Evolutionary conservation across 2,888 invertebrate species (phyloP).

Genomic region (Ganaspis brasiliensis): DNA sequence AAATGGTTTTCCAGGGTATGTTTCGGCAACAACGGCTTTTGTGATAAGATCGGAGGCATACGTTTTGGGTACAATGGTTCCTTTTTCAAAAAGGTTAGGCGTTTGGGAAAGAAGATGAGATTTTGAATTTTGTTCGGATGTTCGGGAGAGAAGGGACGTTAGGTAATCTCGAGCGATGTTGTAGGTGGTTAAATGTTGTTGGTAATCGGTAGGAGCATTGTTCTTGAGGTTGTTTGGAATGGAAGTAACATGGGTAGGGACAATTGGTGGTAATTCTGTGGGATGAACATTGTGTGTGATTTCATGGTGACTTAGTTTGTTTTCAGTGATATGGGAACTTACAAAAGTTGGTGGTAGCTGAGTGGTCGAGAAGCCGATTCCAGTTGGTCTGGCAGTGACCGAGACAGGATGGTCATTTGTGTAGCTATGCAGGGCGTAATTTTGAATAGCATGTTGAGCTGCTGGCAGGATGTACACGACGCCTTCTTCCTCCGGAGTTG

Average conservation of each 20-base stretch:
- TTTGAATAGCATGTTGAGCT: neutral
- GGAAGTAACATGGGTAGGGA: conserved; percentile 10
- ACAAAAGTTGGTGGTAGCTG: neutral
- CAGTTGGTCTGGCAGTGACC: neutral
- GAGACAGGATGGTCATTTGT: neutral
- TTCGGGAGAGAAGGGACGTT: neutral
- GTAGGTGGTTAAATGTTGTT: neutral
- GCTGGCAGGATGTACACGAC: conserved; percentile 46
- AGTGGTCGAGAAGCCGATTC: neutral
- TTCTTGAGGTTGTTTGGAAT: neutral
- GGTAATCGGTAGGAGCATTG: neutral
- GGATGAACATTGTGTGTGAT: neutral
- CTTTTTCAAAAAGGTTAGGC: too few relatives aligned
- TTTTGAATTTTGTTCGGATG: too few relatives aligned
- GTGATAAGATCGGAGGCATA: too few relatives aligned
- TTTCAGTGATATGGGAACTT: conserved; percentile 21
- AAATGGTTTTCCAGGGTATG: too few relatives aligned
- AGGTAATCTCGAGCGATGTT: conserved; percentile 48
- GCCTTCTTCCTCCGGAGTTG: conserved; percentile 36
- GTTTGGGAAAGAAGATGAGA: too few relatives aligned
- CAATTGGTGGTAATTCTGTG: neutral
- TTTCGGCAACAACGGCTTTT: too few relatives aligned
- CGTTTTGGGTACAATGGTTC: too few relatives aligned
- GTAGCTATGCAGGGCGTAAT: neutral
- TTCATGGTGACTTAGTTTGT: neutral